phyloP scores from a whole-genome alignment of 92 coral and sea anemone species.

The Blastomussa wellsi region DNA sequence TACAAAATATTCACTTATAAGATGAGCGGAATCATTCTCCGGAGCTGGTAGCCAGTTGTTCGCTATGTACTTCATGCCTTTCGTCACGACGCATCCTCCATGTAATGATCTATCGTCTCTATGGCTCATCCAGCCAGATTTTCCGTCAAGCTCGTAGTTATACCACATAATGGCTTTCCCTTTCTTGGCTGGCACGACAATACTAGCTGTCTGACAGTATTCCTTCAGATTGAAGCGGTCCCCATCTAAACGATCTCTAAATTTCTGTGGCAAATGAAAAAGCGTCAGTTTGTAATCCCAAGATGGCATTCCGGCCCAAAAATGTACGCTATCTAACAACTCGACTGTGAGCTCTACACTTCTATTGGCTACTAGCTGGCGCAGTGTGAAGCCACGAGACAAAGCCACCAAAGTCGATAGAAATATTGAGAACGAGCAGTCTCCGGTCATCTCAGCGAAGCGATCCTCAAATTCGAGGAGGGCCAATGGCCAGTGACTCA shows the following conservation, averaged over 20 bases:
- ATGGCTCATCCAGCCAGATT: conserved; percentile 90
- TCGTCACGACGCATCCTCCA: conserved; percentile 92
- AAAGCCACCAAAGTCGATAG: no score
- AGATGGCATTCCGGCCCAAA: background rate
- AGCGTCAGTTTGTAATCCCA: background rate
- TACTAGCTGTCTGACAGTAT: conserved; percentile 82
- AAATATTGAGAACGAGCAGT: no score
- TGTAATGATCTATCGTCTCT: conserved; percentile 91
- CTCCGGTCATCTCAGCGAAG: no score
- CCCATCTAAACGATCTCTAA: conserved; percentile 84
- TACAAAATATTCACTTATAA: conserved; percentile 64
- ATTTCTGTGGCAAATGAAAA: conserved; percentile 57
- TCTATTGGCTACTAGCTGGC: no score
- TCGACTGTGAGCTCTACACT: background rate
- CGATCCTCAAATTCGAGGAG: no score
- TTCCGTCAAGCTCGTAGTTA: conserved; percentile 79
- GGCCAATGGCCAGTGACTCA: no score
- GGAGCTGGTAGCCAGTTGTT: conserved; percentile 99
- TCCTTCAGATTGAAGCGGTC: conserved; percentile 85
- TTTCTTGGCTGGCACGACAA: conserved; percentile 88
- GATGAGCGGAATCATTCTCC: conserved; percentile 75
- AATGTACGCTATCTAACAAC: background rate
- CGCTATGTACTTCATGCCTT: conserved; percentile 91
- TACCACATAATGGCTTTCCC: conserved; percentile 99
- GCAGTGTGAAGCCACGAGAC: no score